Percentiles rank a stretch among this genome's conserved stretches.
These are phyloP conservation scores for Peromyscus nudipes DNA, from an alignment of 2,797 vertebrate genomes.

Conservation along the genomic window DNA sequence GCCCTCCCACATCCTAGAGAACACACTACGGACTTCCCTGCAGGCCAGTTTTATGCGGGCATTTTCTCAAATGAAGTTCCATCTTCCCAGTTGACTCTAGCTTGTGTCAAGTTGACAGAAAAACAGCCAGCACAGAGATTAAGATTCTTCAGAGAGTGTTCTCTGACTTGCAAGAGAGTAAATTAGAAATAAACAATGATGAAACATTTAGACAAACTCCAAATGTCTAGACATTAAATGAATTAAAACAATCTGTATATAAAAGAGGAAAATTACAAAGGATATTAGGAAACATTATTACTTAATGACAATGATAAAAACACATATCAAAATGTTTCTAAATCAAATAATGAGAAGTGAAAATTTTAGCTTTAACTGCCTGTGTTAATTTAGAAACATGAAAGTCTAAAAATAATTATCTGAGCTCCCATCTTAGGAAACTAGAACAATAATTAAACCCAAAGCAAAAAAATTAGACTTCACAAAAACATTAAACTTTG, in stretches of 20 bases:
- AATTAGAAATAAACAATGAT: constrained; percentile 33
- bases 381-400: not conserved
- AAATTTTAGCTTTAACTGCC: not conserved
- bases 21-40: not conserved
- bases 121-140: not conserved
- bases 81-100: too few relatives aligned
- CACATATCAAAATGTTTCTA: constrained; percentile 20
- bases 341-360: not conserved
- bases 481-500: not conserved
- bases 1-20: not conserved
- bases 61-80: not conserved
- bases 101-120: not conserved
- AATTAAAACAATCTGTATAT: not conserved
- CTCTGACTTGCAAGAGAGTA: not conserved
- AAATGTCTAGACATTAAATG: not conserved
- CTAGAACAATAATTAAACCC: not conserved
- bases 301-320: not conserved
- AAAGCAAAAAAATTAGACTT: not conserved
- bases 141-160: not conserved
- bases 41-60: not conserved
- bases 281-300: constrained; percentile 14
- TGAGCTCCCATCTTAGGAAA: not conserved
- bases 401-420: not conserved
- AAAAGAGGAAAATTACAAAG: not conserved
- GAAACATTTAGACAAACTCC: constrained; percentile 6